These are phyloP conservation scores for Pinna nobilis DNA, from an alignment of 1,140 invertebrate genomes.

Conservation along the genomic window DNA sequence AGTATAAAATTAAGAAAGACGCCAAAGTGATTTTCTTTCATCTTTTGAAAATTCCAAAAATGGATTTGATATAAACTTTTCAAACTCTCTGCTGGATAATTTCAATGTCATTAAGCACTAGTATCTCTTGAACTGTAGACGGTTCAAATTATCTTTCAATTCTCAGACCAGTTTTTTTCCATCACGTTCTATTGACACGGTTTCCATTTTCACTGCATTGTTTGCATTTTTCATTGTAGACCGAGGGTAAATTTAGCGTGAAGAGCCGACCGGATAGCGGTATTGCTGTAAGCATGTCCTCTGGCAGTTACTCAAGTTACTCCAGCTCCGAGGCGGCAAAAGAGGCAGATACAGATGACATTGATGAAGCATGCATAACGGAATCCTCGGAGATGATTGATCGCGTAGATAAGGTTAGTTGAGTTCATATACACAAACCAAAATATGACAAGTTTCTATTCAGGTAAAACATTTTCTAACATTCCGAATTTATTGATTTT, in stretches of 20 bases:
- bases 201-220: background rate
- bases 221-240: conserved; percentile 12
- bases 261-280: conserved; percentile 63
- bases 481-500: too few relatives aligned
- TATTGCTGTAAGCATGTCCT: conserved; percentile 61
- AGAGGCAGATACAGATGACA: conserved; percentile 50
- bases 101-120: too few relatives aligned
- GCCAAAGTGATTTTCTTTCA: too few relatives aligned
- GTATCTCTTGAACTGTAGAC: background rate
- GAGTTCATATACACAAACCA: too few relatives aligned
- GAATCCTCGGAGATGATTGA: conserved; percentile 57
- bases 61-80: too few relatives aligned
- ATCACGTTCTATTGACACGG: background rate
- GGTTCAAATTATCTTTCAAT: background rate
- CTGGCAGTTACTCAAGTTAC: conserved; percentile 61
- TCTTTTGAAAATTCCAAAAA: too few relatives aligned
- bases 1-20: background rate
- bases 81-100: too few relatives aligned
- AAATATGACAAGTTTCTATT: too few relatives aligned
- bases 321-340: conserved; percentile 58
- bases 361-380: conserved; percentile 55
- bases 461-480: too few relatives aligned
- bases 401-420: conserved; percentile 47
- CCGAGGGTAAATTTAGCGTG: conserved; percentile 45
- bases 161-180: background rate